Conservation (phyloP, 2,113 vertebrate genomes). For the Chloroceryle aenea region DNA sequence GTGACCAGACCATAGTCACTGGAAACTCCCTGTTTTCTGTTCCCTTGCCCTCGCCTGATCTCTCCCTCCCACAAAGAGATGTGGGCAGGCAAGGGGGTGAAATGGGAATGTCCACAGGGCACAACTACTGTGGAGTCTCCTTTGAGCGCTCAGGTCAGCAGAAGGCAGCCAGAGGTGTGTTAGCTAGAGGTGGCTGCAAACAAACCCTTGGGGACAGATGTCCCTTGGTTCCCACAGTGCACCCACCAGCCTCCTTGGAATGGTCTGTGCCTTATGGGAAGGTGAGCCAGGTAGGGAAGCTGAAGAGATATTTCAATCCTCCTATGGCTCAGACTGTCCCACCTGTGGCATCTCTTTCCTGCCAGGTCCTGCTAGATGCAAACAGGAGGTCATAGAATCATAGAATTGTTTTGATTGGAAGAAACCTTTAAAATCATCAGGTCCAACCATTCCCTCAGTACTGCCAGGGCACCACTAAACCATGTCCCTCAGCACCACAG, state of each 20-base stretch:
- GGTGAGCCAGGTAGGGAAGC: neutral
- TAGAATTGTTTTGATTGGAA: no score
- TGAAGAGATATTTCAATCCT: neutral
- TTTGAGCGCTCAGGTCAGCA: rapidly evolving
- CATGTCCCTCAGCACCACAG: no score
- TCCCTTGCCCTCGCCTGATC: neutral
- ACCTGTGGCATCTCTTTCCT: rapidly evolving
- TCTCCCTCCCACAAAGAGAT: neutral
- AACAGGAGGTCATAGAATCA: neutral
- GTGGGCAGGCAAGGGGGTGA: neutral
- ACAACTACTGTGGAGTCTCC: rapidly evolving
- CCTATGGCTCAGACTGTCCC: neutral
- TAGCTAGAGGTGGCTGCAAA: neutral
- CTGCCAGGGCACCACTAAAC: neutral
- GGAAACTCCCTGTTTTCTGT: neutral
- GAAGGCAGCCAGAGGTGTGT: rapidly evolving
- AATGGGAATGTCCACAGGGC: neutral
- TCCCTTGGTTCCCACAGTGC: neutral
- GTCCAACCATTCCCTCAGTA: no score
- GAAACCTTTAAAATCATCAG: no score
- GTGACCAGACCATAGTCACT: neutral
- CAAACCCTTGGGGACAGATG: neutral
- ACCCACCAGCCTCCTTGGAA: neutral
- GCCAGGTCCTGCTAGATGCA: neutral
- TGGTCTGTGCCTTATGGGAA: neutral